Percentiles rank a stretch among this genome's conserved stretches.
These are phyloP conservation scores for Ditylenchus weischeri DNA, from an alignment of 2,888 invertebrate species.

Conservation along the genomic window DNA sequence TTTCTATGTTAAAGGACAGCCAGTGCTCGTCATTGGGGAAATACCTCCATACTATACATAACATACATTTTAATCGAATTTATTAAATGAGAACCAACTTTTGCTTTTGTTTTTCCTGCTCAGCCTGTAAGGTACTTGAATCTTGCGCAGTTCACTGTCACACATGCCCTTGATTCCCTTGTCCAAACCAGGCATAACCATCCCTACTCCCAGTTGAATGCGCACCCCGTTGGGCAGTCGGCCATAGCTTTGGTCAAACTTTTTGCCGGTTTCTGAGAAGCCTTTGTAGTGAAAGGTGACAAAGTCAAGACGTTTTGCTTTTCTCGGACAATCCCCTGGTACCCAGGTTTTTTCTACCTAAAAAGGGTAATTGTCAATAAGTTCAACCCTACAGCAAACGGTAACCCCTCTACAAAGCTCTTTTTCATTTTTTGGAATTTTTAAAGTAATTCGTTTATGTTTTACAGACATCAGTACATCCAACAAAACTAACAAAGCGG, in stretches of 20 bases:
- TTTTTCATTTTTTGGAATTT: too few species aligned
- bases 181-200: conserved; percentile 58
- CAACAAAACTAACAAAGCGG: too few species aligned
- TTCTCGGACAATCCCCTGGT: conserved; percentile 49
- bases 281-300: conserved; percentile 59
- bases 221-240: conserved; percentile 41
- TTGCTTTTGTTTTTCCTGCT: conserved; percentile 53
- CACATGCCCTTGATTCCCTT: conserved; percentile 56
- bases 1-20: conserved; percentile 46
- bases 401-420: too few species aligned
- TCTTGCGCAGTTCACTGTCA: conserved; percentile 52
- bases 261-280: conserved; percentile 49
- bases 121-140: conserved; percentile 55
- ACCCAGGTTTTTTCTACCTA: conserved; percentile 46
- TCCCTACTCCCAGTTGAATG: conserved; percentile 57
- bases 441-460: too few species aligned
- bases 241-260: conserved; percentile 53
- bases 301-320: conserved; percentile 53
- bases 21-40: conserved; percentile 59
- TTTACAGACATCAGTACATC: too few species aligned
- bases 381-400: too few species aligned
- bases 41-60: conserved; percentile 57
- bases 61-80: conserved; percentile 13
- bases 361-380: too few species aligned
- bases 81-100: conserved; percentile 30